Base-by-base conservation (phyloP, 2,113 vertebrate species). In the Girardinichthys multiradiatus region DNA sequence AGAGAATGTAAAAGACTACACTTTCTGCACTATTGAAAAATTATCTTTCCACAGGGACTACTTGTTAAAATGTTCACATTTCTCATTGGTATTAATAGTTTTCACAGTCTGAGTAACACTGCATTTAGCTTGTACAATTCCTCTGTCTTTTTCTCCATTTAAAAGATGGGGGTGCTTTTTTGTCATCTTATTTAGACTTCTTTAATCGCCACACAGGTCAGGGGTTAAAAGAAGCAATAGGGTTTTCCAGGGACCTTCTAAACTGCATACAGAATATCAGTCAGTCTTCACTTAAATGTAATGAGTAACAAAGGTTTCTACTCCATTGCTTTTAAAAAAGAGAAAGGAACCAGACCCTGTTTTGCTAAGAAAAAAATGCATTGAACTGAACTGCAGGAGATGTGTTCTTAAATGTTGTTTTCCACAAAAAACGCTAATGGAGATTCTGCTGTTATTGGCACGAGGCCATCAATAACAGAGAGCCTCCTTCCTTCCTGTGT, bases 391-490 rank as follows among this genome's bases (percentile, higher is more conserved):
- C 82, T 72, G 79, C 68, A 57, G 86, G 76, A 74, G 78, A 86
- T 77, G 76, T 71, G 79, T 21, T 60, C 54, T 61, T 54, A 80
- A 86, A 90, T 83, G 72, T 71, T 83, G 82, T 88, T 90, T 87
- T 87, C 63, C 76, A 73, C 33, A 9, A 27, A 54, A 54, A 67
- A 35, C 62, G 51, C 64, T 89, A 84, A 88, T 89, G 78, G 86
- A 85, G 80, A 83, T 83, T 87, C 75, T 83, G 82, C 79, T 71
- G 86, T 79, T 83, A 60, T 75, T 78, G 85, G 89, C 88, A 86
- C 75, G 21, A 1, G 70, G 72, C 71, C 33, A 75, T 86, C 77
- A 70, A 81, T 81, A 82, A 71, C 80, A 64, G 37, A 86, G 74
- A 68, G 42, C 26, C 31, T 24, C 61, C 30, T n/a, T 57, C 42